Conservation (phyloP, 2,888 invertebrate species). For the Amphimallon solstitiale region DNA sequence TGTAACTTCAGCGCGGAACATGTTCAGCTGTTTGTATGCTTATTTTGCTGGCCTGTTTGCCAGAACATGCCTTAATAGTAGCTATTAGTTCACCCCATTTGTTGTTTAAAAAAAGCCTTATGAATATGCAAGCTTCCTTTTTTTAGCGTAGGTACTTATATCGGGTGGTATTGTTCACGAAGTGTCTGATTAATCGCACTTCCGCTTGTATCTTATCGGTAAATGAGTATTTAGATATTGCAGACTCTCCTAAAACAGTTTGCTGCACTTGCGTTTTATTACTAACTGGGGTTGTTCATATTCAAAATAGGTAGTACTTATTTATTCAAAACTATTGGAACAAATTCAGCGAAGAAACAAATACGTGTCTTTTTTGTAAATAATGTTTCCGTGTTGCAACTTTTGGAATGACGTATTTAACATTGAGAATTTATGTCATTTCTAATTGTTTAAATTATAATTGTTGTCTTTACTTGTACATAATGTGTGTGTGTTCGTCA, state of each 20-base stretch:
- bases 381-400: too few species aligned
- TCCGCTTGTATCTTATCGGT: slow-evolving; percentile 18
- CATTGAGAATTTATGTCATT: too few species aligned
- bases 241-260: neutral
- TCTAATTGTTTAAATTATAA: too few species aligned
- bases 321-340: too few species aligned
- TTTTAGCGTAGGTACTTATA: neutral
- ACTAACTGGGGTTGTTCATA: too few species aligned
- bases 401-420: too few species aligned
- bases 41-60: slow-evolving; percentile 13
- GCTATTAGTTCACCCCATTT: slow-evolving; percentile 27
- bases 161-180: slow-evolving; percentile 12
- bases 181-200: slow-evolving; percentile 17
- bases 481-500: too few species aligned
- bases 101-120: slow-evolving; percentile 18
- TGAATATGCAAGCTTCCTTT: slow-evolving; percentile 25
- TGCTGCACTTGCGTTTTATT: too few species aligned
- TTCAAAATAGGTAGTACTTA: too few species aligned
- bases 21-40: slow-evolving; percentile 24
- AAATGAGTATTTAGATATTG: slow-evolving; percentile 1
- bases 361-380: too few species aligned
- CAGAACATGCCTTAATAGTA: slow-evolving; percentile 28
- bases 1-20: slow-evolving; percentile 21
- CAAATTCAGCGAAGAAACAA: too few species aligned
- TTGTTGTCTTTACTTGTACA: too few species aligned